A percentile compares a stretch with the other conserved stretches of the same genome.
These are phyloP conservation scores for Dinomys branickii DNA, from an alignment of 2,113 vertebrate genomes.

Conservation along the genomic window DNA sequence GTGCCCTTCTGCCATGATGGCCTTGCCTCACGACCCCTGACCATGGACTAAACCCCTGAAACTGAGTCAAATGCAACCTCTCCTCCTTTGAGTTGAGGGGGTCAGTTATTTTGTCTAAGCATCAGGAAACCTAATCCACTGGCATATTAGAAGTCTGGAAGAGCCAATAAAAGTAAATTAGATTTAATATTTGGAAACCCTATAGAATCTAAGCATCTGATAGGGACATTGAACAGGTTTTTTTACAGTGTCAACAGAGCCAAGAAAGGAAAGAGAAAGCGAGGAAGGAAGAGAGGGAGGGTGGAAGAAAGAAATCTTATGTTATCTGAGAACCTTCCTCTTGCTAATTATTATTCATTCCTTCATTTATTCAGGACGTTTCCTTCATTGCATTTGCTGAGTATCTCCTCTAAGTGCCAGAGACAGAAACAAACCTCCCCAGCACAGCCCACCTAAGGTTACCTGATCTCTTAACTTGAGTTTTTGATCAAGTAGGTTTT, in stretches of 20 bases:
- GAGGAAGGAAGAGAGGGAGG: fast-evolving
- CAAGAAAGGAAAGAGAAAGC: not conserved
- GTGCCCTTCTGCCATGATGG: not conserved
- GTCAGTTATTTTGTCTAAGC: not conserved
- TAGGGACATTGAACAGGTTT: not conserved
- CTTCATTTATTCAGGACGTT: not conserved
- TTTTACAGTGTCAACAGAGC: not conserved
- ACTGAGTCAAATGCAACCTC: not conserved
- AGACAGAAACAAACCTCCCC: not conserved
- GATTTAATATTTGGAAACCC: not conserved
- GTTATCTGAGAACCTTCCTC: not conserved
- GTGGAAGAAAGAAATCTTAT: not conserved
- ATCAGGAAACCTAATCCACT: not conserved
- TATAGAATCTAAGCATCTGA: not conserved
- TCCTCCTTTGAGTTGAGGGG: not conserved
- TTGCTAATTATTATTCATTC: not conserved
- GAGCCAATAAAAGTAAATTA: not conserved
- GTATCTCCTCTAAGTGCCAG: not conserved
- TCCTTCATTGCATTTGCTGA: not conserved
- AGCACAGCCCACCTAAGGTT: not conserved
- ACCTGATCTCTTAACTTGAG: not conserved
- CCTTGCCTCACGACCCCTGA: no score
- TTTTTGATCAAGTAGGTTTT: not conserved
- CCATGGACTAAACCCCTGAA: not conserved
- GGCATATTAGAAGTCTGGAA: not conserved